Percentiles rank a stretch among this genome's conserved stretches.
Conservation (phyloP, 2,888 invertebrate genomes). For the Mactromeris polynyma region DNA sequence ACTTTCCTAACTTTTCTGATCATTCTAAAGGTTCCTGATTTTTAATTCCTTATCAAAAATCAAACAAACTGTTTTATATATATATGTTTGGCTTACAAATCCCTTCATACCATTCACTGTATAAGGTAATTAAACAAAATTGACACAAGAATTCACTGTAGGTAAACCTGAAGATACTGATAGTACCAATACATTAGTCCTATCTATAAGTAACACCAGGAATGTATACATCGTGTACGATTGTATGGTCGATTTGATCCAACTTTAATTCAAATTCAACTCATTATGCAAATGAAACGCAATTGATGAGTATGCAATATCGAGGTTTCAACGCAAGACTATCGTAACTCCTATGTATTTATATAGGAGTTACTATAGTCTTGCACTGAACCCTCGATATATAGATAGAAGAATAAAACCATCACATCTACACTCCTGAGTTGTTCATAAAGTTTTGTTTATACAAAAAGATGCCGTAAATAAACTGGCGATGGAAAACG, state of each 20-base stretch:
- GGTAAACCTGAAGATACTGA: neutral
- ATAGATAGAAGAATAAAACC: too few species aligned
- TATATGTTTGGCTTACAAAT: conserved; percentile 19
- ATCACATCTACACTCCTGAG: too few species aligned
- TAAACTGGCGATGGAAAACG: too few species aligned
- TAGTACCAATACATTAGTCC: neutral
- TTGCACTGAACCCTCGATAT: too few species aligned
- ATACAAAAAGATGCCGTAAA: too few species aligned
- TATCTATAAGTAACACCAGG: neutral
- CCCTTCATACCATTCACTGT: neutral
- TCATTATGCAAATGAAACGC: conserved; percentile 5
- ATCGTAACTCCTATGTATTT: too few species aligned
- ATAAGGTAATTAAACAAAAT: conserved; percentile 2
- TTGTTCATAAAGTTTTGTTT: too few species aligned
- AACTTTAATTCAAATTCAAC: neutral
- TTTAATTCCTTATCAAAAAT: conserved; percentile 43
- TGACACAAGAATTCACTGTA: neutral
- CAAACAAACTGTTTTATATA: conserved; percentile 34
- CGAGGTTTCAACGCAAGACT: too few species aligned
- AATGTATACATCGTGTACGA: neutral
- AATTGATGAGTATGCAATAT: neutral
- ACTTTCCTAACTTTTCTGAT: conserved; percentile 47
- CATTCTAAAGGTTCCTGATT: conserved; percentile 34
- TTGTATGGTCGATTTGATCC: neutral
- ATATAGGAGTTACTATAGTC: too few species aligned